Conservation (phyloP, 2,888 invertebrate genomes). For the Tenthredo notha region DNA sequence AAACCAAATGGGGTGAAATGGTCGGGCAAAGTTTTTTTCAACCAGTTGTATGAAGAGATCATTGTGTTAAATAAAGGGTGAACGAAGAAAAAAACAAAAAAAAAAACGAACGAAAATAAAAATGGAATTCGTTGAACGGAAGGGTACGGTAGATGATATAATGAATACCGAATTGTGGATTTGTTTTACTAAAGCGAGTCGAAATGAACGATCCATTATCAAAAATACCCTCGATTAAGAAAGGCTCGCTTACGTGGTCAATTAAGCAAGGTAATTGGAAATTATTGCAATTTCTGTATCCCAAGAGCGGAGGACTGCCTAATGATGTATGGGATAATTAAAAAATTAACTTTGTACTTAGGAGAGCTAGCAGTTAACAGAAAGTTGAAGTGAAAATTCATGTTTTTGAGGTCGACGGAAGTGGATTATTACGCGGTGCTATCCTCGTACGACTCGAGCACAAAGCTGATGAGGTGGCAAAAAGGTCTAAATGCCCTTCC, state of each 20-base stretch:
- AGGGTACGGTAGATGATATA: conserved; percentile 5
- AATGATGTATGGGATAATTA: conserved; percentile 67
- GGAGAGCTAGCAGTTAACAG: conserved; percentile 72
- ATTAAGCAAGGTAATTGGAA: conserved; percentile 22
- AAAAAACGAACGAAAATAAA: neutral
- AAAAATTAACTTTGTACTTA: conserved; percentile 77
- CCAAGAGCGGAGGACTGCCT: conserved; percentile 24
- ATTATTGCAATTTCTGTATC: conserved; percentile 33
- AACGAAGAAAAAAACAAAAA: neutral
- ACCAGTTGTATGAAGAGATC: neutral
- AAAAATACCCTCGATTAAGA: conserved; percentile 5
- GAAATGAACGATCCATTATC: conserved; percentile 9
- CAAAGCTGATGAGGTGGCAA: conserved; percentile 78
- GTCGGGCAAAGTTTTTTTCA: neutral
- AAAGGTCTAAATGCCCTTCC: conserved; percentile 75
- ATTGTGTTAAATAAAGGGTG: neutral
- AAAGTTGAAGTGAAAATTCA: conserved; percentile 78
- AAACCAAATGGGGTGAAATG: neutral
- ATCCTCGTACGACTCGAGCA: conserved; percentile 69
- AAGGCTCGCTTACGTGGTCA: conserved; percentile 21
- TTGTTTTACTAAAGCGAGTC: neutral
- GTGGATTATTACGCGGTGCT: conserved; percentile 69
- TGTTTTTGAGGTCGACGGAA: conserved; percentile 74
- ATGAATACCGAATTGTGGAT: conserved; percentile 12
- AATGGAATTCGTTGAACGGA: neutral